Base-by-base conservation (phyloP, 1,140 invertebrate species). In the Philotrypesis tridentata region DNA sequence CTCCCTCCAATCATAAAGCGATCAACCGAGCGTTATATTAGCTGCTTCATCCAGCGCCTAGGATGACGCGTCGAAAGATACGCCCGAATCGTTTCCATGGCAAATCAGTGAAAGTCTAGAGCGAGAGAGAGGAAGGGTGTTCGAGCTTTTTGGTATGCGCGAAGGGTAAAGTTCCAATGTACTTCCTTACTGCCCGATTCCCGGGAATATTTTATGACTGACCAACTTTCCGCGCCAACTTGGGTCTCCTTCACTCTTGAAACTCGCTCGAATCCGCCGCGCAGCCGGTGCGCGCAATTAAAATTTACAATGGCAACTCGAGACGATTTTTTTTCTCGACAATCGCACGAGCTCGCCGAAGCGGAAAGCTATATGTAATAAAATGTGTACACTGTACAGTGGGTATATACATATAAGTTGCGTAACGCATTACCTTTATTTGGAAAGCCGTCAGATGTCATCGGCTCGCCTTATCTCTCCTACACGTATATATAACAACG, bases 1-100 rank as follows among this genome's bases (percentile, higher is more conserved):
- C 21, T 37, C 29, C 67, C 67, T 25, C 21, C 67, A 70, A 70
- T 70, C 29, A 70, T 70, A 70, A 70, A 70, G 12, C 67, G 67
- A 37, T 37, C 67, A 70, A 21, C 21, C 27, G 5, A 70, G 27
- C 67, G 31, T 33, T 70, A 70, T 70, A 70, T 70, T 37, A 70
- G 67, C 67, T 17, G 17, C 0, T 6, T 55, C 27, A 33, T 33
- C 29, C 29, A 68, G 17, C 8, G 61, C 11, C 23, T 12, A 65
- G 25, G 27, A 70, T 70, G 21, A 37, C 67, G 21, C 31, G 67
- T 21, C 14, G 31, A 70, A 70, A 70, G 67, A 70, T 70, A 37
- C 67, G 67, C 12, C 21, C 21, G 7, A 70, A 70, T 70, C 31
- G 67, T 70, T 70, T 70, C 67, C 67, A 70, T 70, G 31, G 17